Percentiles rank a stretch among this genome's conserved stretches.
These are phyloP conservation scores for Heterodera filipjevi DNA, from an alignment of 2,888 invertebrate species.

Conservation along the genomic window DNA sequence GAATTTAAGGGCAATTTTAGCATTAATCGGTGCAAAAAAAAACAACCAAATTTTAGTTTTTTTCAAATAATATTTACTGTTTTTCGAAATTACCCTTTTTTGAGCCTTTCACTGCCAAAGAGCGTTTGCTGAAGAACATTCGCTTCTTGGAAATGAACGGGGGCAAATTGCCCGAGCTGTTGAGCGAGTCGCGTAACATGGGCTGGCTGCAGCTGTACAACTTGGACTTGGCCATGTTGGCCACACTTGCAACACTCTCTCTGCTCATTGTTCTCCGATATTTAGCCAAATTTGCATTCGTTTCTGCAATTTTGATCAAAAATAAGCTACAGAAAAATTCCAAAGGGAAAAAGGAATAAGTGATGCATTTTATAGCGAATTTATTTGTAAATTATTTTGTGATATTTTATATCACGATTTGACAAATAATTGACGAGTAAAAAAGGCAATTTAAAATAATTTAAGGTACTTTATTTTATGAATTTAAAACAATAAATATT, in stretches of 20 bases:
- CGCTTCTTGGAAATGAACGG: constrained; percentile 39
- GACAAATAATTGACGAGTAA: no score
- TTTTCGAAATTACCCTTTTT: neutral
- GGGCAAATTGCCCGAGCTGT: constrained; percentile 38
- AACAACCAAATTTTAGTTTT: no score
- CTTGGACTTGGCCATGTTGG: constrained; percentile 29
- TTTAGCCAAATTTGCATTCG: neutral
- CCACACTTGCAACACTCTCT: neutral
- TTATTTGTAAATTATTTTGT: neutral
- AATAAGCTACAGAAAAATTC: neutral
- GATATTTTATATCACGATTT: neutral
- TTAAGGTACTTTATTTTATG: no score
- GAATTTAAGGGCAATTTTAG: no score
- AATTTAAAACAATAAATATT: no score
- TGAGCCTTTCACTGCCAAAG: constrained; percentile 29
- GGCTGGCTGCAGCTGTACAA: constrained; percentile 30
- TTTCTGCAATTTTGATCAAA: neutral
- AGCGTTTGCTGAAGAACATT: constrained; percentile 35
- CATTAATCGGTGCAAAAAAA: no score
- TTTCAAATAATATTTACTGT: neutral
- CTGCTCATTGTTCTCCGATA: neutral
- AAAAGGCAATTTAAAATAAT: no score
- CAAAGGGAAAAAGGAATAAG: neutral
- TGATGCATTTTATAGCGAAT: neutral
- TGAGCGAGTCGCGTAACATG: constrained; percentile 32